Evolutionary conservation across 2,113 vertebrate species (phyloP).

Genomic region (Silurus glanis): DNA sequence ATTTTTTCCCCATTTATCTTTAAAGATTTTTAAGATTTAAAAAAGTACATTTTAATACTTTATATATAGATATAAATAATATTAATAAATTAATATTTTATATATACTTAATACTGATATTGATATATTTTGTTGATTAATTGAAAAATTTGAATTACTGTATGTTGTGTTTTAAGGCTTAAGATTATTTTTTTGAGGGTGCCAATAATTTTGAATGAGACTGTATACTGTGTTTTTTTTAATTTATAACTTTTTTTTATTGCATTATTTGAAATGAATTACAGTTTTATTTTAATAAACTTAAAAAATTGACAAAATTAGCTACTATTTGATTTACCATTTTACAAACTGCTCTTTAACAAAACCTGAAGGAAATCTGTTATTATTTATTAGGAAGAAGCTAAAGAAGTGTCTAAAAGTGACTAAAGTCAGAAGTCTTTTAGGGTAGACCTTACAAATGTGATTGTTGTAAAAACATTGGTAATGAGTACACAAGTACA

Average conservation of each 20-base stretch:
- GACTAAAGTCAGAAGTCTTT: too few species aligned
- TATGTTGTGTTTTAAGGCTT: background rate
- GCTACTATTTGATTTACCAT: background rate
- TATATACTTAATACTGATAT: too few species aligned
- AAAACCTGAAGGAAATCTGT: background rate
- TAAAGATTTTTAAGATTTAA: background rate
- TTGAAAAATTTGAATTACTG: too few species aligned
- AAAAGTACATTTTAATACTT: background rate
- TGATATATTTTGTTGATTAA: too few species aligned
- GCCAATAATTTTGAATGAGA: background rate
- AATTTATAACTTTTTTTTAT: background rate
- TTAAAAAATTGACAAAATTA: background rate
- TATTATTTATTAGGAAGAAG: background rate
- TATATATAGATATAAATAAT: too few species aligned
- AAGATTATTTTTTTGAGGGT: background rate
- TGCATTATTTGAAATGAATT: too few species aligned
- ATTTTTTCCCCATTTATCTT: background rate
- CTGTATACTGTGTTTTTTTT: background rate
- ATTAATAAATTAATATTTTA: too few species aligned
- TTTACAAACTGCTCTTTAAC: background rate
- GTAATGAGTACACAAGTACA: background rate
- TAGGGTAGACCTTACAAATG: background rate
- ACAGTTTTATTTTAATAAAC: background rate
- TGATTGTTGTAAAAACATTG: background rate
- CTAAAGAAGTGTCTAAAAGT: background rate